A percentile compares a stretch with the other conserved stretches of the same genome.
phyloP scores from a whole-genome alignment of 2,888 invertebrate genomes.

The Volucella inflata region DNA sequence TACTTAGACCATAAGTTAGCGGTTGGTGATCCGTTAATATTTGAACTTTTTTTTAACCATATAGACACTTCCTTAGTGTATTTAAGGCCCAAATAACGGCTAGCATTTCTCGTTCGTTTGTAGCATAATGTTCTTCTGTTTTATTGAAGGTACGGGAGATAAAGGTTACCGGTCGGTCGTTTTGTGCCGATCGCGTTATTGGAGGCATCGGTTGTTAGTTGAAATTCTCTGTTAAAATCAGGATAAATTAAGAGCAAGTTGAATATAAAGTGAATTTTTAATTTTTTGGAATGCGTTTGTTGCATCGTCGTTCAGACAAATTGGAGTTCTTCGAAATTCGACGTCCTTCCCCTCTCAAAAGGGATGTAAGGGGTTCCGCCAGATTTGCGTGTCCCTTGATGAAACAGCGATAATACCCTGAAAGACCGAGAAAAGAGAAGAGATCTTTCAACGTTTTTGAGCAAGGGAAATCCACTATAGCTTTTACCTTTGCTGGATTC shows the following conservation, averaged over 20 bases:
- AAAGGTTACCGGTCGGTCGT: constrained; percentile 39
- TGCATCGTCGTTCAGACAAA: constrained; percentile 16
- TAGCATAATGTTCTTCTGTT: constrained; percentile 53
- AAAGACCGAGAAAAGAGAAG: constrained; percentile 39
- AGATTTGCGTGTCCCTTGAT: constrained; percentile 42
- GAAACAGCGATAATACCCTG: constrained; percentile 51
- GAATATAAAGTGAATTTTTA: constrained; percentile 23
- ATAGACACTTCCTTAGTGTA: constrained; percentile 42
- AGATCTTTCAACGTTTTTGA: constrained; percentile 47
- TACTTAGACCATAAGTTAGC: constrained; percentile 62
- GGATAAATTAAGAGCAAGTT: constrained; percentile 44
- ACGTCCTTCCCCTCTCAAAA: constrained; percentile 49
- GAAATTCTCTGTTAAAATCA: constrained; percentile 59
- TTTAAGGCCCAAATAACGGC: constrained; percentile 25
- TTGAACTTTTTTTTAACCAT: constrained; percentile 42
- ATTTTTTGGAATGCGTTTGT: constrained; percentile 38
- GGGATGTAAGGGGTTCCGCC: constrained; percentile 50
- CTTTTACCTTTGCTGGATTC: constrained; percentile 40
- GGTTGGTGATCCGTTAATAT: constrained; percentile 58
- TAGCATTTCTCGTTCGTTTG: constrained; percentile 56
- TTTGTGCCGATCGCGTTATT: constrained; percentile 52
- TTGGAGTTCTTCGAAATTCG: constrained; percentile 33
- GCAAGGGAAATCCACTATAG: neutral
- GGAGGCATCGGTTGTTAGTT: constrained; percentile 60
- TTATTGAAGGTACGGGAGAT: constrained; percentile 42